These are phyloP conservation scores for Thaleichthys pacificus DNA, from an alignment of 2,797 vertebrate genomes.

Conservation along the genomic window DNA sequence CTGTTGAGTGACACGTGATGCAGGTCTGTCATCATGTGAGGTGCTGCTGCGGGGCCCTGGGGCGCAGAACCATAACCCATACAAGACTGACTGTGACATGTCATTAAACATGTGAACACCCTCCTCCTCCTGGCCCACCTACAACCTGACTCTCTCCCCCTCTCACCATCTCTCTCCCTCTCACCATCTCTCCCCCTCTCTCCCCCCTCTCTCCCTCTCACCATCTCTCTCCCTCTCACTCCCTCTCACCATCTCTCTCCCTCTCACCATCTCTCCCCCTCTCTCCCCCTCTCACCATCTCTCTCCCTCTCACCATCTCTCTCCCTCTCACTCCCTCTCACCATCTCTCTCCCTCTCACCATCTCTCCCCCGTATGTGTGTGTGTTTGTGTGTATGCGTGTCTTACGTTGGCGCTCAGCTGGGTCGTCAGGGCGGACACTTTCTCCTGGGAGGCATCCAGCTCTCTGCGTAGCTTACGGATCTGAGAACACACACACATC, in stretches of 20 bases:
- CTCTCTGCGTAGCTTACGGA: slow-evolving; percentile 93
- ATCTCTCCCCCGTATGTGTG: no score
- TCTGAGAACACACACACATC: slow-evolving; percentile 68
- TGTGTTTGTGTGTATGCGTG: slow-evolving; percentile 25
- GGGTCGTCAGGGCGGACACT: slow-evolving; percentile 95
- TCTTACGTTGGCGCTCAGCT: slow-evolving; percentile 94
- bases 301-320: slow-evolving; percentile 19
- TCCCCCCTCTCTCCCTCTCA: slow-evolving; percentile 4
- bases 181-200: slow-evolving; percentile 28
- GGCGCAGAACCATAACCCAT: no score
- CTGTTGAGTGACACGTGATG: slow-evolving; percentile 37
- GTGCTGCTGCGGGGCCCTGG: background rate
- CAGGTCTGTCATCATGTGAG: slow-evolving; percentile 21
- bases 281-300: slow-evolving; percentile 20
- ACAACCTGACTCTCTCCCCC: slow-evolving; percentile 4
- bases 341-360: slow-evolving; percentile 24
- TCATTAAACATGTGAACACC: slow-evolving; percentile 46
- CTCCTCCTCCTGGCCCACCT: slow-evolving; percentile 13
- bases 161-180: slow-evolving; percentile 21
- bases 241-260: slow-evolving; percentile 18
- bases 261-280: slow-evolving; percentile 42
- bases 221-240: slow-evolving; percentile 12
- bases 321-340: slow-evolving; percentile 18
- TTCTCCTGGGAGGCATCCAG: slow-evolving; percentile 97
- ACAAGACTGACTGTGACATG: background rate